phyloP scores from a whole-genome alignment of 1,140 invertebrate genomes.

The Scaptomyza montana region DNA sequence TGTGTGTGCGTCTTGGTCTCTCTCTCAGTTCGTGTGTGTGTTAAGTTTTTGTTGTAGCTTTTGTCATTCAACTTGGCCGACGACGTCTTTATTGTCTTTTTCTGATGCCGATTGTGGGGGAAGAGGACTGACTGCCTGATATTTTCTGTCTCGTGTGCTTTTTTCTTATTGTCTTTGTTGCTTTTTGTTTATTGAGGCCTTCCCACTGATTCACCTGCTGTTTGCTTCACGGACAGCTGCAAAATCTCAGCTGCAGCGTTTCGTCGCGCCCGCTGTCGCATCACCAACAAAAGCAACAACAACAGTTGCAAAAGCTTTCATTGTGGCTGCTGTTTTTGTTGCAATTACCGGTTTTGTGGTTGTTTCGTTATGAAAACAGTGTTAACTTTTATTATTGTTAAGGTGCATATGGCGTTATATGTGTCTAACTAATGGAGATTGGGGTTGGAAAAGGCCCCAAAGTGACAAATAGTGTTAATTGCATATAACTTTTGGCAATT shows the following conservation, averaged over 20 bases:
- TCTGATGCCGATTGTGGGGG: slow-evolving; percentile 2
- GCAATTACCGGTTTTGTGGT: slow-evolving; percentile 45
- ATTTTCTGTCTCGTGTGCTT: slow-evolving; percentile 7
- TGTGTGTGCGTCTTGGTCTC: slow-evolving; percentile 12
- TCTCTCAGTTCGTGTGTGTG: slow-evolving; percentile 4
- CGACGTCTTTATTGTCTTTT: slow-evolving; percentile 42
- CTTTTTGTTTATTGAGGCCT: not conserved
- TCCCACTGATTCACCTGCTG: slow-evolving; percentile 47
- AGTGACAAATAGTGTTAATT: slow-evolving; percentile 33
- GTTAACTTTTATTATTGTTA: slow-evolving; percentile 33
- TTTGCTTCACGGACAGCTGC: slow-evolving; percentile 34
- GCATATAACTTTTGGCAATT: slow-evolving; percentile 23
- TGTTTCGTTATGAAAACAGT: slow-evolving; percentile 40
- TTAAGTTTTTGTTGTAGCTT: slow-evolving; percentile 31
- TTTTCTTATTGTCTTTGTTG: not conserved
- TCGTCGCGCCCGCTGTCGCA: slow-evolving; percentile 2
- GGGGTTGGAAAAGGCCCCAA: not conserved
- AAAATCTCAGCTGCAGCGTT: slow-evolving; percentile 50
- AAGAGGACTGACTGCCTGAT: slow-evolving; percentile 5
- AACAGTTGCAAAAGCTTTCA: slow-evolving; percentile 26
- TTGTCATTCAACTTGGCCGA: slow-evolving; percentile 47
- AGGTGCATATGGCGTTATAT: slow-evolving; percentile 30
- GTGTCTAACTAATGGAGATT: slow-evolving; percentile 25
- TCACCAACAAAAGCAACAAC: slow-evolving; percentile 11
- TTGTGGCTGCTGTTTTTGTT: slow-evolving; percentile 10